These are phyloP conservation scores for Paguma larvata DNA, from an alignment of 2,797 vertebrate genomes.

Conservation along the genomic window DNA sequence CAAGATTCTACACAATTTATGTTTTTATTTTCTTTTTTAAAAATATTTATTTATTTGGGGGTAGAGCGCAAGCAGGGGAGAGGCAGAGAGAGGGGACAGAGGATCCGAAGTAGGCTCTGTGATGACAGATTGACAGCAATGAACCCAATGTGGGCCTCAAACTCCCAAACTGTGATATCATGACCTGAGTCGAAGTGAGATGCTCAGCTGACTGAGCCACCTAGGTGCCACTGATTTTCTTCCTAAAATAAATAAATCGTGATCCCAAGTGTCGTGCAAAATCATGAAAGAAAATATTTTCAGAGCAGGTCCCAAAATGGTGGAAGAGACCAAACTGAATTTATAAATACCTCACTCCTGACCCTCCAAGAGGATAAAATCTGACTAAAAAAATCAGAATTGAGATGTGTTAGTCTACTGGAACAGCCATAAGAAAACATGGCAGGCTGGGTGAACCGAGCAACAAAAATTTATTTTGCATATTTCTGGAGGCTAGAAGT, in stretches of 20 bases:
- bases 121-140: no score
- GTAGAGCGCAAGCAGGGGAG: no score
- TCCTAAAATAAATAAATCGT: slow-evolving; percentile 19
- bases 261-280: not conserved
- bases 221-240: not conserved
- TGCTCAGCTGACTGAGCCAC: no score
- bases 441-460: not conserved
- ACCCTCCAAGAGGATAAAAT: not conserved
- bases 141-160: no score
- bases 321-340: not conserved
- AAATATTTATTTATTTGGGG: not conserved
- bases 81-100: no score
- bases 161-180: no score
- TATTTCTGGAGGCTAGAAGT: not conserved
- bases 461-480: not conserved
- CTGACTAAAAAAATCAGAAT: not conserved
- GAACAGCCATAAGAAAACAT: not conserved
- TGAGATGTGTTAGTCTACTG: not conserved
- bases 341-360: not conserved
- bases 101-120: no score
- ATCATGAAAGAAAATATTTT: not conserved
- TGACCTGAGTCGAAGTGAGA: no score
- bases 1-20: not conserved
- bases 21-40: not conserved
- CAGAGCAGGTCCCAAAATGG: not conserved